Evolutionary conservation across 2,113 vertebrate genomes (phyloP).

Genomic region (Gyps fulvus): DNA sequence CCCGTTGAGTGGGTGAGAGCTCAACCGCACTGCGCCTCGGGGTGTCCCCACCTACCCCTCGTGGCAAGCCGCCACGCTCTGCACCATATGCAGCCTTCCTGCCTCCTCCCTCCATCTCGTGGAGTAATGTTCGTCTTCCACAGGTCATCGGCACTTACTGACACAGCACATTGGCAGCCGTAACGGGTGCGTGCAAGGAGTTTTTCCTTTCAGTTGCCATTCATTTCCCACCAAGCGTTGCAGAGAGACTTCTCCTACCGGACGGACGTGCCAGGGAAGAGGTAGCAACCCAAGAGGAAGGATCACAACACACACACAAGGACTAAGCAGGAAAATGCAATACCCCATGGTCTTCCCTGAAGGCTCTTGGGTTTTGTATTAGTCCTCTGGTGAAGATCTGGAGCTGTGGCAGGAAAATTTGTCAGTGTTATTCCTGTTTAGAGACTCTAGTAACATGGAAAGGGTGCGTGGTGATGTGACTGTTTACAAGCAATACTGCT

Average conservation of each 20-base stretch:
- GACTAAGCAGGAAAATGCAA: not conserved
- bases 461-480: accelerated
- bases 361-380: not conserved
- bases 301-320: accelerated
- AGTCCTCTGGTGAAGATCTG: not conserved
- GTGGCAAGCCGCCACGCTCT: not conserved
- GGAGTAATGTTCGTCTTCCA: accelerated
- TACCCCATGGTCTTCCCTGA: not conserved
- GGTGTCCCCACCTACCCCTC: not conserved
- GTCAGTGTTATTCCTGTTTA: not conserved
- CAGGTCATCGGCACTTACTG: accelerated
- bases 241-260: not conserved
- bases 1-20: not conserved
- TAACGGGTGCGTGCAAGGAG: accelerated
- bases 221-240: accelerated
- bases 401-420: not conserved
- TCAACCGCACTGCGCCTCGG: not conserved
- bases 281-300: not conserved
- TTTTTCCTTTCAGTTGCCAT: not conserved
- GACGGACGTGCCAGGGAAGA: not conserved
- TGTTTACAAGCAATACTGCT: not conserved
- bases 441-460: not conserved
- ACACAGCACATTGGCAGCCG: accelerated
- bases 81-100: not conserved
- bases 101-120: not conserved